Percentiles rank a stretch among this genome's conserved stretches.
Conservation (phyloP, 2,113 vertebrate species). For the Oriolus oriolus region DNA sequence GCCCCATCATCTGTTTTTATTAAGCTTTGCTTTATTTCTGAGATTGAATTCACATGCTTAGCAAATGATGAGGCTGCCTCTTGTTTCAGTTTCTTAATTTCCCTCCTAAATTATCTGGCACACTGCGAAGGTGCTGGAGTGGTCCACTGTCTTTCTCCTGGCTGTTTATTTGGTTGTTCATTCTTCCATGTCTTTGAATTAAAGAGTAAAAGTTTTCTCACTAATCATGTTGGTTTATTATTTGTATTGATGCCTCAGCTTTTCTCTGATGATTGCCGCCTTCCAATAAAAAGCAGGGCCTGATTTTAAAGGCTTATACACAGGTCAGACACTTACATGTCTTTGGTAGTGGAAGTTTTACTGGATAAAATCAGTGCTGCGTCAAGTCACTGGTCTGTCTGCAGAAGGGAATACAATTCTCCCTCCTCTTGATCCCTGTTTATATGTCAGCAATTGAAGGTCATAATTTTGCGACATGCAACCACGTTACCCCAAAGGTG, state of each 20-base stretch:
- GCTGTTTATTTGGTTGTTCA: background rate
- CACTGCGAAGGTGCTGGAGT: background rate
- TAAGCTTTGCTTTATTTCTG: conserved; percentile 55
- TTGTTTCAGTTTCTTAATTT: conserved; percentile 32
- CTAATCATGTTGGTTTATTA: background rate
- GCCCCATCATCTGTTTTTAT: conserved; percentile 47
- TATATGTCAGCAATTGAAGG: background rate
- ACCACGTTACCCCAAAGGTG: background rate
- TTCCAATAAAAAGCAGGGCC: background rate
- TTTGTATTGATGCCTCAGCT: background rate
- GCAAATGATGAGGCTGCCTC: background rate
- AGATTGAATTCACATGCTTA: conserved; percentile 37
- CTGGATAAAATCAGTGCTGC: background rate
- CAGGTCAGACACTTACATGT: background rate
- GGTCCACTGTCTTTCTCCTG: background rate
- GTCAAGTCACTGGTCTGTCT: background rate
- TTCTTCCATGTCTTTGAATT: background rate
- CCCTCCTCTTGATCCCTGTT: background rate
- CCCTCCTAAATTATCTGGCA: background rate
- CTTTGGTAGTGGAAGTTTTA: background rate
- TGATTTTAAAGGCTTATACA: background rate
- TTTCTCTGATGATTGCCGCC: background rate
- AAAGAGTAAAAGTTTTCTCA: background rate
- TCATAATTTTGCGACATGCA: fast-evolving
- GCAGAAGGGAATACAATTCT: background rate